Evolutionary conservation across 2,888 invertebrate genomes (phyloP), one percentile per base, ranked within the genome.

Genomic region (Polydrusus cervinus): DNA sequence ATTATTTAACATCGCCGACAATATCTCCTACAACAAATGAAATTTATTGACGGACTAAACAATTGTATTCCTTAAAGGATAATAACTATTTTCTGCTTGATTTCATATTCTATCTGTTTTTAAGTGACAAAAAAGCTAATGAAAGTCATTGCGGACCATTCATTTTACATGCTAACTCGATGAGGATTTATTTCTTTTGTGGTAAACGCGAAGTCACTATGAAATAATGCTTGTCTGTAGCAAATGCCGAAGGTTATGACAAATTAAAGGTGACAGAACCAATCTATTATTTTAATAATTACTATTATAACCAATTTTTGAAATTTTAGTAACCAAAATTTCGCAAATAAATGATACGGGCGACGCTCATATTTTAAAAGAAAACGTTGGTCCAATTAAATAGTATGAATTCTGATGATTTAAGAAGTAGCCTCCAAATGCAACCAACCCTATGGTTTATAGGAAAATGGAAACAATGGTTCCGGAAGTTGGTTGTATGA

Each of bases 71-170:
- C 47, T 67, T 5, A 60, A 72, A 43, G 60, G 72, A 72, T 72
- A 72, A 61, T 65, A 25, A 38, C 72, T 66, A 72, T 72, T 72
- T 72, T 72, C 72, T 72, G 72, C 60, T 72, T 72, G 66, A 72
- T 72, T 72, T 72, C 60, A 62, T 71, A 65, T 65, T 57, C 45
- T 43, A 38, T 55, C 67, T 67, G 55, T 55, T 55, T n/a, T 53
- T 38, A 55, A 5, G 40, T 10, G 34, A 9, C 18, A 66, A 66
- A 66, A 25, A 66, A 25, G 6, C 55, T 40, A 67, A 57, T 57
- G 57, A 57, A 38, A 67, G 67, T 67, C 67, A 67, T 67, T 30
- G 18, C 25, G 16, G 13, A 34, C 16, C 38, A 57, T 57, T 57
- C 43, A 67, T 67, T 67, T 55, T 67, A 55, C 43, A 55, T 67